phyloP scores from a whole-genome alignment of 2,797 vertebrate species.

The Aulostomus chinensis region DNA sequence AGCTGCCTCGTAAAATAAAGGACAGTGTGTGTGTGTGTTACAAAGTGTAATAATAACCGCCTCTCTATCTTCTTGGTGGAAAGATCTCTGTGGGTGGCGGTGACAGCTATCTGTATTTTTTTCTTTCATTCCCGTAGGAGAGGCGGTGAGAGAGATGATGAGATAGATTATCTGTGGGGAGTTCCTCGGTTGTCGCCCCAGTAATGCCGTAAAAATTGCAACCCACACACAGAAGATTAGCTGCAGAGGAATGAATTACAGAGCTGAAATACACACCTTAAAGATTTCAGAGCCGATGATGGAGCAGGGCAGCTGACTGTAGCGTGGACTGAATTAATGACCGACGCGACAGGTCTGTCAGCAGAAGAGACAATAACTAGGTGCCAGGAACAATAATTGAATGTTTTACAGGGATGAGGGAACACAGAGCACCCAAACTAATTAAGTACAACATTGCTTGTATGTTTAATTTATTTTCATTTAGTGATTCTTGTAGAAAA shows the following conservation, averaged over 20 bases:
- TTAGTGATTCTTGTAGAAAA: no score
- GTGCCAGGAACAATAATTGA: background rate
- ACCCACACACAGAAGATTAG: slow-evolving; percentile 45
- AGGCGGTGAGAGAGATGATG: slow-evolving; percentile 37
- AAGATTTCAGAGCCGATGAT: slow-evolving; percentile 43
- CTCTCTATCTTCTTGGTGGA: slow-evolving; percentile 26
- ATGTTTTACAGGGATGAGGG: no score
- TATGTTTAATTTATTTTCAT: no score
- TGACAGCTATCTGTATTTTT: slow-evolving; percentile 40
- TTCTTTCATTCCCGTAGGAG: background rate
- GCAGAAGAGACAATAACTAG: slow-evolving; percentile 21
- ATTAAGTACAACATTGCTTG: no score
- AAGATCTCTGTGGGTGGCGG: slow-evolving; percentile 48
- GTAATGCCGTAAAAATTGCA: slow-evolving; percentile 46
- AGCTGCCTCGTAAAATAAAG: slow-evolving; percentile 41
- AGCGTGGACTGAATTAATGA: slow-evolving; percentile 25
- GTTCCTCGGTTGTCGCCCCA: slow-evolving; percentile 30
- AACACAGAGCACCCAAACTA: no score
- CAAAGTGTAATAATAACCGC: slow-evolving; percentile 17
- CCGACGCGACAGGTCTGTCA: slow-evolving; percentile 22
- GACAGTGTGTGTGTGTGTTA: slow-evolving; percentile 12
- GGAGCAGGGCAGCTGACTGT: slow-evolving; percentile 37
- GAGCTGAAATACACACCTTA: slow-evolving; percentile 31
- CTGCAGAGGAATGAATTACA: slow-evolving; percentile 30
- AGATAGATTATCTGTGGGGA: slow-evolving; percentile 39